phyloP scores from a whole-genome alignment of 2,113 vertebrate genomes.

The Pachypanchax playfairii region DNA sequence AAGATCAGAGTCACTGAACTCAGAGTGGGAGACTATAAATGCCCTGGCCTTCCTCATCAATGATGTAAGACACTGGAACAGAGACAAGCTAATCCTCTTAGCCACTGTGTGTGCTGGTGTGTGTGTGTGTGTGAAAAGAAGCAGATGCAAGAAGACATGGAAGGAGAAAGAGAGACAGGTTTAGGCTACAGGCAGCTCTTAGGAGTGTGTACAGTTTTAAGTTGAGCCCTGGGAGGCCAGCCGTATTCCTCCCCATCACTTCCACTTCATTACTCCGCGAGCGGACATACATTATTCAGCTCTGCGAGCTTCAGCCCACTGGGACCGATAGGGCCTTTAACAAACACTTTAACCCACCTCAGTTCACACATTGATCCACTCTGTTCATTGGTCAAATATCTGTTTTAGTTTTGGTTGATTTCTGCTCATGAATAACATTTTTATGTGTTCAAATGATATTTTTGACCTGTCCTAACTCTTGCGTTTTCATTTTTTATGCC shows the following conservation, averaged over 20 bases:
- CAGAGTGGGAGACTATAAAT: slow-evolving; percentile 73
- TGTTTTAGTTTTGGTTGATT: slow-evolving; percentile 1
- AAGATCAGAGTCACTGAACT: slow-evolving; percentile 52
- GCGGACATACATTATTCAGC: slow-evolving; percentile 80
- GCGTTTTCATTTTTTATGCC: neutral
- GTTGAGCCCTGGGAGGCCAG: slow-evolving; percentile 75
- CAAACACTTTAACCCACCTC: slow-evolving; percentile 76
- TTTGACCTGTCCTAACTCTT: neutral
- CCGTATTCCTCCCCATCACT: slow-evolving; percentile 77
- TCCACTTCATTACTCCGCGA: slow-evolving; percentile 81
- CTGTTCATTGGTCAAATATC: slow-evolving; percentile 35
- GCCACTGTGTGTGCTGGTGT: slow-evolving; percentile 40
- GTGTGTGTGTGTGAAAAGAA: slow-evolving; percentile 19
- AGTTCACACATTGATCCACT: slow-evolving; percentile 54
- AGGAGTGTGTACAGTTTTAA: slow-evolving; percentile 74
- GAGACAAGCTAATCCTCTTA: slow-evolving; percentile 80
- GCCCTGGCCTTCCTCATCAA: slow-evolving; percentile 76
- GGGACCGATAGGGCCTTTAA: slow-evolving; percentile 77
- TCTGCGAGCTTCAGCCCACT: slow-evolving; percentile 64
- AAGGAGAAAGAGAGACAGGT: slow-evolving; percentile 54
- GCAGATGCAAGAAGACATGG: slow-evolving; percentile 39
- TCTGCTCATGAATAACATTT: slow-evolving; percentile 7
- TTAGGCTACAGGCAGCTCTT: slow-evolving; percentile 71
- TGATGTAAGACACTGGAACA: slow-evolving; percentile 79
- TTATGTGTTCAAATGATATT: neutral